phyloP scores from a whole-genome alignment of 2,113 vertebrate genomes.

The Hemiprocne comata region DNA sequence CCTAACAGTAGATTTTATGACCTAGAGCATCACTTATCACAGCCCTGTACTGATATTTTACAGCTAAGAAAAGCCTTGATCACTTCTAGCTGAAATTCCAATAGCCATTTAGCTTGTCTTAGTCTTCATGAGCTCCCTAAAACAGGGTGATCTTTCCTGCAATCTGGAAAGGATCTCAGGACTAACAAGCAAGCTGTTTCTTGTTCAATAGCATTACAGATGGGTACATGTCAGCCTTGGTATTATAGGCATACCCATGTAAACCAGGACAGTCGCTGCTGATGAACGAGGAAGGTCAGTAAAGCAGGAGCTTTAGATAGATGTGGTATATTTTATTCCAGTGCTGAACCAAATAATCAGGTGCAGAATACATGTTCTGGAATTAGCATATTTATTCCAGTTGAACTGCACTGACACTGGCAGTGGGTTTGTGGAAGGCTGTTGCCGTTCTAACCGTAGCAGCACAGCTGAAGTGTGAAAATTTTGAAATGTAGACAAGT shows the following conservation, averaged over 20 bases:
- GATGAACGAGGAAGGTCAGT: constrained; percentile 15
- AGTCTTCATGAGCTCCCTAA: neutral
- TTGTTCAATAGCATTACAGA: neutral
- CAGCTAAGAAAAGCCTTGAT: neutral
- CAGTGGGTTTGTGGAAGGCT: neutral
- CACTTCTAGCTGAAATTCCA: neutral
- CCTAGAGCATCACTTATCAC: neutral
- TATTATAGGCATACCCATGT: neutral
- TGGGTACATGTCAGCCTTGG: neutral
- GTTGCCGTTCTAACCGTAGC: neutral
- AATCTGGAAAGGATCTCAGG: neutral
- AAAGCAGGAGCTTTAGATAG: neutral
- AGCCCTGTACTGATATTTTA: neutral
- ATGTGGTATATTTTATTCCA: constrained; percentile 13
- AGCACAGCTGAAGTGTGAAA: constrained; percentile 49
- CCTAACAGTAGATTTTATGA: neutral
- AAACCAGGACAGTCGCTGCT: neutral
- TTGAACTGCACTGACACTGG: constrained; percentile 16
- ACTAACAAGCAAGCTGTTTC: neutral
- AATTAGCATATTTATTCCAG: constrained; percentile 53
- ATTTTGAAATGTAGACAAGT: constrained; percentile 36
- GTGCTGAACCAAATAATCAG: constrained; percentile 40
- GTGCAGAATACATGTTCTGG: constrained; percentile 7
- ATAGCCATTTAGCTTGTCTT: neutral
- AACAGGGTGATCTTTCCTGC: neutral